These are phyloP conservation scores for Porites australiensis DNA, from an alignment of 64 coral and sea anemone genomes.

Conservation along the genomic window DNA sequence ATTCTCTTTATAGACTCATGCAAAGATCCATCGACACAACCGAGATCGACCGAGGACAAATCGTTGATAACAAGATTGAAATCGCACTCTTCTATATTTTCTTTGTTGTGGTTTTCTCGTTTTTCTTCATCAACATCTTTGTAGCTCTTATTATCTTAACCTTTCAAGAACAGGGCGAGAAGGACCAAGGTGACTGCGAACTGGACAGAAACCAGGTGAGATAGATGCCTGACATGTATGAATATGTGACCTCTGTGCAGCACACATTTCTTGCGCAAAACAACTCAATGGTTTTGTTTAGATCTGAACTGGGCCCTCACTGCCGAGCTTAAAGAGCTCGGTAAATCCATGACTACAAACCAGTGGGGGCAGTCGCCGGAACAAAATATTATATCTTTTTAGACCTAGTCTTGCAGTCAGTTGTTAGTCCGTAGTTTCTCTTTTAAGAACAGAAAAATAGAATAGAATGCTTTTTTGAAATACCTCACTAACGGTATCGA, in stretches of 20 bases:
- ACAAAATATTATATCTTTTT: too few relatives aligned
- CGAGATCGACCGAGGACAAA: conserved; percentile 78
- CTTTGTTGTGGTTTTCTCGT: conserved; percentile 98
- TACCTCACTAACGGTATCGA: too few relatives aligned
- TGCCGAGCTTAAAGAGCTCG: too few relatives aligned
- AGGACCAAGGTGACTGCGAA: conserved; percentile 97
- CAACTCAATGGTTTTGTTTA: too few relatives aligned
- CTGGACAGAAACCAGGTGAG: conserved; percentile 97
- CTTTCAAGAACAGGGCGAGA: conserved; percentile 98
- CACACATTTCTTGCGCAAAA: not conserved
- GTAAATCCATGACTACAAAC: too few relatives aligned
- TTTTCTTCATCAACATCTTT: conserved; percentile 99
- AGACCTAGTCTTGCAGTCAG: too few relatives aligned
- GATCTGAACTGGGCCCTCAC: too few relatives aligned
- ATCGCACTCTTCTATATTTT: conserved; percentile 97
- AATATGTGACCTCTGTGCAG: not conserved
- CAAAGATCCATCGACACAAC: conserved; percentile 95
- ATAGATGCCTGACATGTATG: not conserved
- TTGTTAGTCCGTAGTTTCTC: too few relatives aligned
- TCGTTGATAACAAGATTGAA: conserved; percentile 91
- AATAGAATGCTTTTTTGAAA: too few relatives aligned
- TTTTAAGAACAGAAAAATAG: too few relatives aligned
- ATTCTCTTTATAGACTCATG: conserved; percentile 74
- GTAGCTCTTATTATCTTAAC: conserved; percentile 99
- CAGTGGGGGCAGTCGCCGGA: too few relatives aligned